Evolutionary conservation across 2,797 vertebrate species (phyloP).

Genomic region (Cephalopachus bancanus): DNA sequence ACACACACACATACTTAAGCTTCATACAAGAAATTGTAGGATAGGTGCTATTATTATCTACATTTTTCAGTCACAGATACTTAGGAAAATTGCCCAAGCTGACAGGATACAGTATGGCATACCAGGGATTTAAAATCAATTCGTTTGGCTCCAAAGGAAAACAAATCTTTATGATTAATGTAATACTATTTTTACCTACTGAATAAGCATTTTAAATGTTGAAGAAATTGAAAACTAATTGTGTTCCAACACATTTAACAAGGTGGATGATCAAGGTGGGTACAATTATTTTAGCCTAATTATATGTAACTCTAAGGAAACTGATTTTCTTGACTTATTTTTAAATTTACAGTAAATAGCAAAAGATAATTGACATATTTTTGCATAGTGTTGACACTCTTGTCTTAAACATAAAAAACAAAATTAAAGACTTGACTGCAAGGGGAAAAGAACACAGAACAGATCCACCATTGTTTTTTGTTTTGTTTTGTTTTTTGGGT

Average conservation of each 20-base stretch:
- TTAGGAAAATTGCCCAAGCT: background rate
- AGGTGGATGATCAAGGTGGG: background rate
- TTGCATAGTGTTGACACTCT: background rate
- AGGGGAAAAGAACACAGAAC: background rate
- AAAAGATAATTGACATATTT: background rate
- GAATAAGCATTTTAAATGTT: slow-evolving; percentile 12
- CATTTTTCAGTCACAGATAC: background rate
- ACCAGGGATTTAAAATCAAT: background rate
- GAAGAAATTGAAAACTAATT: slow-evolving; percentile 30
- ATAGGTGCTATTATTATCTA: background rate
- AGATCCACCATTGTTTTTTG: background rate
- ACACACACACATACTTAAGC: background rate
- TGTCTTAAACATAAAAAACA: background rate
- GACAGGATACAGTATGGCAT: background rate
- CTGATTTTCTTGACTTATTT: background rate
- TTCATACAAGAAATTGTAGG: background rate
- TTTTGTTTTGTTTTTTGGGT: no score
- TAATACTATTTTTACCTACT: background rate
- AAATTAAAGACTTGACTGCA: background rate
- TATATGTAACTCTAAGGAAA: background rate
- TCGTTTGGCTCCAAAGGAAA: background rate
- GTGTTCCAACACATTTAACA: background rate
- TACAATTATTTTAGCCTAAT: slow-evolving; percentile 32
- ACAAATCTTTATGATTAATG: background rate
- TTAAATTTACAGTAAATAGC: background rate